Evolutionary conservation across 2,113 vertebrate species (phyloP), one percentile per base, ranked within the genome.

Genomic region (Myrmophylax atrothorax): DNA sequence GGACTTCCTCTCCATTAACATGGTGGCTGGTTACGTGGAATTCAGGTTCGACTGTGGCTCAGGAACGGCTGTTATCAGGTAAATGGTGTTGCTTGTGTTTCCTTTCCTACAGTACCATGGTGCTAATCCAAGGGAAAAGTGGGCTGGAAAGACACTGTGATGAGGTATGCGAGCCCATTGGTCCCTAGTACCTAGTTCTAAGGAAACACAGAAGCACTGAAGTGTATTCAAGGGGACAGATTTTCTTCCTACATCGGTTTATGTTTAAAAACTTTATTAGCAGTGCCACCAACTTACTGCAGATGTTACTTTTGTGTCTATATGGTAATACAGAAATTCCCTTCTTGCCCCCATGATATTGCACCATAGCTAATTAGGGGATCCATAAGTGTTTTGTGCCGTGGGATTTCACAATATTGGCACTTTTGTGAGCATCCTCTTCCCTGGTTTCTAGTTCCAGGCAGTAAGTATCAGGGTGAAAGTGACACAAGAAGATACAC

Each of bases 41-140:
- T 99, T 99, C 97, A 98, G 98, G 93, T 99, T 99, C 24, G 99
- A 99, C 98, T 99, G 99, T 22, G 99, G 99, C 73, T 99, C 99
- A 16, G 99, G 99, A 67, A 98, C 98, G 0, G 98, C 98, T 18
- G 76, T 98, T 10, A 99, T 99, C 97, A 99, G 99, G 99, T 99
- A 96, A 96, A 50, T 18, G 18, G 24, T 13, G 2, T 40, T 79
- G 42, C 13, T 76, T 42, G 3, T 55, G 5, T 24, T 74, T 78
- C n/a, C 26, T 28, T 86, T 63, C 35, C 55, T n/a, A 3, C 40
- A 81, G 47, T 80, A 46, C 24, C 40, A 44, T 0, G 0, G 22
- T 62, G 33, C 52, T 79, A 18, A 29, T 50, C 26, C 28, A 35
- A 14, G 56, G 22, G 33, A 74, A 28, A 14, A 77, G 18, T 31